Percentiles rank a stretch among this genome's conserved stretches.
phyloP scores from a whole-genome alignment of 2,888 invertebrate genomes.

The Falcaria lacertinaria region DNA sequence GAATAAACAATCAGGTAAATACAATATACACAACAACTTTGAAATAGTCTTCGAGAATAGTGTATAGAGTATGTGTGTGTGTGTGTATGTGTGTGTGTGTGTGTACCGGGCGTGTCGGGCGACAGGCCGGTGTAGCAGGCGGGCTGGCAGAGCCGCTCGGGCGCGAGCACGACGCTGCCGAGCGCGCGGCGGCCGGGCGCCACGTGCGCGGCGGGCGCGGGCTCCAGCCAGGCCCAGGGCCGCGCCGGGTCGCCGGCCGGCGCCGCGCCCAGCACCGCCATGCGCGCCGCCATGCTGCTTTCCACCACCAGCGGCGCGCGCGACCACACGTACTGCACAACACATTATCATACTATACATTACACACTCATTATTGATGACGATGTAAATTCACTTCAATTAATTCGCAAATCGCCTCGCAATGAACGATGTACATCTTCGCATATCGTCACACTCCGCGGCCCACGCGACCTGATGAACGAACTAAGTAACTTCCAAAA shows the following conservation, averaged over 20 bases:
- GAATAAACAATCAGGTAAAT: too few relatives aligned
- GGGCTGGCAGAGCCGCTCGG: conserved; percentile 84
- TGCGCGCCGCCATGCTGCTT: conserved; percentile 88
- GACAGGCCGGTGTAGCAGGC: conserved; percentile 89
- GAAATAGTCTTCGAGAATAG: too few relatives aligned
- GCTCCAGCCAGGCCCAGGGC: conserved; percentile 6
- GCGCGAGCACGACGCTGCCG: conserved; percentile 85
- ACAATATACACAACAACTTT: too few relatives aligned
- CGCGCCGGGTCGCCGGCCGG: conserved; percentile 74
- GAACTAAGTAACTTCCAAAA: too few relatives aligned
- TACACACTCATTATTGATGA: too few relatives aligned
- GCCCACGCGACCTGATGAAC: too few relatives aligned
- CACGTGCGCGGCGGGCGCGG: conserved; percentile 27
- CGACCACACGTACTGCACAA: conserved; percentile 50
- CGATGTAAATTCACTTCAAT: too few relatives aligned
- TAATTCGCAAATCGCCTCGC: too few relatives aligned
- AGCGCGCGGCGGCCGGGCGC: conserved; percentile 55
- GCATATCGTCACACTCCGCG: too few relatives aligned
- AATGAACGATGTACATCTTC: too few relatives aligned
- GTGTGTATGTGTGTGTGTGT: background rate
- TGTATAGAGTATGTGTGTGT: too few relatives aligned
- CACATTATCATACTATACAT: too few relatives aligned
- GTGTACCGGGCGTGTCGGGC: conserved; percentile 80
- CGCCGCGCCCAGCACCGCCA: conserved; percentile 86
- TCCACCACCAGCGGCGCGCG: conserved; percentile 88